Evolutionary conservation across 2,888 invertebrate genomes (phyloP).

Genomic region (Drosophila dives): DNA sequence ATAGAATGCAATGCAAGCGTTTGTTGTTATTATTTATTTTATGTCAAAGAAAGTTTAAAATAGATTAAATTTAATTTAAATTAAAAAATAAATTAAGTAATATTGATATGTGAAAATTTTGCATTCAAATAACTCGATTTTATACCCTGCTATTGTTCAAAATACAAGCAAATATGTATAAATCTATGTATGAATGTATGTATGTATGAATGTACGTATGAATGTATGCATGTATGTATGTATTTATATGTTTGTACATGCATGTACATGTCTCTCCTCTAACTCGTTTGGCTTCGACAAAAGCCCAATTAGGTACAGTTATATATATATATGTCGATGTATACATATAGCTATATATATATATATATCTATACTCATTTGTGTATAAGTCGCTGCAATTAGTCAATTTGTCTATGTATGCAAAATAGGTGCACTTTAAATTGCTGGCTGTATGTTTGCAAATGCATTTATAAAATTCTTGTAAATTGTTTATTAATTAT

Average conservation of each 20-base stretch:
- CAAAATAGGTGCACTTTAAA: not conserved
- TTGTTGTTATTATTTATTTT: not conserved
- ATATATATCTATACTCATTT: not conserved
- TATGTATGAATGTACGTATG: not conserved
- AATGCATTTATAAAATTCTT: not conserved
- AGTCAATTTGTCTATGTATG: conserved; percentile 20
- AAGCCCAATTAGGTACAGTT: conserved; percentile 4
- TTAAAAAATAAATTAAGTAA: not conserved
- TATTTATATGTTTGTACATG: not conserved
- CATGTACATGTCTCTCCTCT: not conserved
- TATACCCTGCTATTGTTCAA: not conserved
- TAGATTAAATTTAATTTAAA: not conserved
- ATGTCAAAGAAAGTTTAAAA: not conserved
- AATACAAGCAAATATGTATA: not conserved
- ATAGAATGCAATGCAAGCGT: not conserved
- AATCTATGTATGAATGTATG: not conserved
- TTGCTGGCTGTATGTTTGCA: not conserved
- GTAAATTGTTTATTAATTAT: not conserved
- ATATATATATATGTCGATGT: too few relatives aligned
- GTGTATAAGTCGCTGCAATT: conserved; percentile 20
- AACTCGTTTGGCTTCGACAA: conserved; percentile 5
- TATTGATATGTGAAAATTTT: not conserved
- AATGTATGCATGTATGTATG: not conserved
- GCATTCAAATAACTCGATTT: not conserved
- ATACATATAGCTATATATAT: not conserved